Evolutionary conservation across 1,140 invertebrate genomes (phyloP).

Genomic region (Drosophila ohnishii): DNA sequence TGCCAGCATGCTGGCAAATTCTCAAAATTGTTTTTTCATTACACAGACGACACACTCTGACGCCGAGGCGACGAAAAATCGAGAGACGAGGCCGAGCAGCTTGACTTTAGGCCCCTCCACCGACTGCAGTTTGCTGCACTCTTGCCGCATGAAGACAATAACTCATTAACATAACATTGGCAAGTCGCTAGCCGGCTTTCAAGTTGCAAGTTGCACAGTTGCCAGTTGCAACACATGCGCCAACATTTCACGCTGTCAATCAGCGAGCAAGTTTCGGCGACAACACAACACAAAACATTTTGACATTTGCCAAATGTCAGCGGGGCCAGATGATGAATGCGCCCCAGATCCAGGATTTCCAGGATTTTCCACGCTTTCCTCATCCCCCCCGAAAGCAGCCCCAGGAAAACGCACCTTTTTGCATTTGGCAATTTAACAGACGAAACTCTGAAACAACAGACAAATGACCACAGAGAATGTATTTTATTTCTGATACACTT

Average conservation of each 20-base stretch:
- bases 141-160: slow-evolving; percentile 45
- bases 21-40: slow-evolving; percentile 64
- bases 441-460: slow-evolving; percentile 51
- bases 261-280: slow-evolving; percentile 62
- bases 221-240: slow-evolving; percentile 55
- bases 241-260: slow-evolving; percentile 70
- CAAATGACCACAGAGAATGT: slow-evolving; percentile 51
- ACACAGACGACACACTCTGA: slow-evolving; percentile 16
- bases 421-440: slow-evolving; percentile 45
- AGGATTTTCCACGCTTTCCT: neutral
- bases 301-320: slow-evolving; percentile 71
- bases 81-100: neutral
- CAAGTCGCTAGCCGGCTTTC: slow-evolving; percentile 23
- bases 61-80: slow-evolving; percentile 7
- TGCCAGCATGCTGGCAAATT: slow-evolving; percentile 57
- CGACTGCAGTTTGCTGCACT: slow-evolving; percentile 46
- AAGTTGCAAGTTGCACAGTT: slow-evolving; percentile 3
- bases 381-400: neutral
- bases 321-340: slow-evolving; percentile 59
- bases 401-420: slow-evolving; percentile 44
- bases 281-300: slow-evolving; percentile 65
- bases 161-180: slow-evolving; percentile 76
- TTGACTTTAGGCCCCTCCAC: neutral
- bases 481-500: slow-evolving; percentile 32
- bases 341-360: slow-evolving; percentile 11